phyloP scores from a whole-genome alignment of 2,888 invertebrate genomes.

The Steinernema scapterisci region DNA sequence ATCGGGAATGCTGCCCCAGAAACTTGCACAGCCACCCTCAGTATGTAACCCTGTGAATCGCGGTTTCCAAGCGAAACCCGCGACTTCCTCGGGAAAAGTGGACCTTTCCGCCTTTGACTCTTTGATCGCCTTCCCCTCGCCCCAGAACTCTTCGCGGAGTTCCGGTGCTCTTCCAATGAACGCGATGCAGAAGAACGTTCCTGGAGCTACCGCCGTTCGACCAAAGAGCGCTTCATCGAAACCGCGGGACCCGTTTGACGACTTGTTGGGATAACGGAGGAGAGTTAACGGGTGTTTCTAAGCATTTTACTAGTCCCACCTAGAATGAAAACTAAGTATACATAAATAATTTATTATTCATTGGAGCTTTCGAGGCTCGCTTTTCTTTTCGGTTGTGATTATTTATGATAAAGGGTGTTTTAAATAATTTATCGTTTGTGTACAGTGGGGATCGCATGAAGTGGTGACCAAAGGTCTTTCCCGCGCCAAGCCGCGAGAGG shows the following conservation, averaged over 20 bases:
- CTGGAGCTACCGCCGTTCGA: neutral
- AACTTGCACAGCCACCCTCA: slow-evolving; percentile 37
- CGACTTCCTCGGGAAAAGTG: neutral
- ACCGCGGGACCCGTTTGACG: slow-evolving; percentile 36
- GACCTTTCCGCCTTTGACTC: slow-evolving; percentile 4
- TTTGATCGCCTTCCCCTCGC: neutral
- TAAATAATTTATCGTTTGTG: too few relatives aligned
- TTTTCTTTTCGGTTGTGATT: neutral
- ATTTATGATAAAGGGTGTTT: too few relatives aligned
- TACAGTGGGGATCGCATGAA: too few relatives aligned
- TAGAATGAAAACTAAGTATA: neutral
- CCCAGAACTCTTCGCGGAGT: neutral
- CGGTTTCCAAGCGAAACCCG: neutral
- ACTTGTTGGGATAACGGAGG: slow-evolving; percentile 24
- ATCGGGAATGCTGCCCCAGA: neutral
- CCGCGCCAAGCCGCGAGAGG: neutral
- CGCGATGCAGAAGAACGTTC: neutral
- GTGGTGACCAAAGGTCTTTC: neutral
- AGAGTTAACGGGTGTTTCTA: neutral
- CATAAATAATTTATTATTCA: neutral
- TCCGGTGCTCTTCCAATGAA: neutral
- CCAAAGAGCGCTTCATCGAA: neutral
- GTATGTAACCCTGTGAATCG: slow-evolving; percentile 40
- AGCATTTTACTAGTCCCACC: too few relatives aligned
- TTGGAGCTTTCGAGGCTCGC: neutral